These are phyloP conservation scores for Onchidella celtica DNA, from an alignment of 2,888 invertebrate genomes.

Conservation along the genomic window DNA sequence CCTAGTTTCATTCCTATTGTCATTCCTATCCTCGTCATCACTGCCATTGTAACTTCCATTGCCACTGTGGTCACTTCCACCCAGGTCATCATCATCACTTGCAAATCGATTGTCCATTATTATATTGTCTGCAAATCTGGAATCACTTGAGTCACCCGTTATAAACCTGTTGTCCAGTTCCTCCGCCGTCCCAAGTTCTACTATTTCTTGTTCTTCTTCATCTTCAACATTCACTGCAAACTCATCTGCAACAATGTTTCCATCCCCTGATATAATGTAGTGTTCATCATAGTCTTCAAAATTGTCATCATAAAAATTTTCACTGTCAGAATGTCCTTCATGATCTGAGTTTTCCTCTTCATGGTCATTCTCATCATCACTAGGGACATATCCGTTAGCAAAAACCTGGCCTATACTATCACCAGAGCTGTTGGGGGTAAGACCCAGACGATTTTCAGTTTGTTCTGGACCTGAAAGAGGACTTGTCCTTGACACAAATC, in stretches of 20 bases:
- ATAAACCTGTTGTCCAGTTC: conserved; percentile 58
- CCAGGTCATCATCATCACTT: conserved; percentile 1
- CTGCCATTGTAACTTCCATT: neutral
- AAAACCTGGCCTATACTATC: conserved; percentile 48
- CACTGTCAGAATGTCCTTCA: conserved; percentile 71
- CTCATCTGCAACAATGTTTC: conserved; percentile 68
- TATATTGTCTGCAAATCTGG: conserved; percentile 18
- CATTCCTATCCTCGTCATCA: neutral
- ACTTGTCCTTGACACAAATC: conserved; percentile 16
- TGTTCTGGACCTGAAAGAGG: neutral
- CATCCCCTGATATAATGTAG: conserved; percentile 68
- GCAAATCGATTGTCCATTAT: conserved; percentile 37
- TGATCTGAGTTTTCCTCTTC: conserved; percentile 63
- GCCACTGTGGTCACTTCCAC: neutral
- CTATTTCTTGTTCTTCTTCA: conserved; percentile 71
- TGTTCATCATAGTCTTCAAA: conserved; percentile 75
- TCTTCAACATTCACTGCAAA: conserved; percentile 67
- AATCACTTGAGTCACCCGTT: conserved; percentile 38
- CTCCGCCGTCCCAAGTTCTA: conserved; percentile 64
- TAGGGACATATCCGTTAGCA: conserved; percentile 49
- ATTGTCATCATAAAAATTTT: conserved; percentile 75
- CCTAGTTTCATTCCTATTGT: neutral
- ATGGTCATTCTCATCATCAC: conserved; percentile 59
- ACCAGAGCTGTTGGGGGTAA: conserved; percentile 47
- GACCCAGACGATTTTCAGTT: conserved; percentile 26